phyloP scores from a whole-genome alignment of 2,113 vertebrate species.

The Ornithorhynchus anatinus region DNA sequence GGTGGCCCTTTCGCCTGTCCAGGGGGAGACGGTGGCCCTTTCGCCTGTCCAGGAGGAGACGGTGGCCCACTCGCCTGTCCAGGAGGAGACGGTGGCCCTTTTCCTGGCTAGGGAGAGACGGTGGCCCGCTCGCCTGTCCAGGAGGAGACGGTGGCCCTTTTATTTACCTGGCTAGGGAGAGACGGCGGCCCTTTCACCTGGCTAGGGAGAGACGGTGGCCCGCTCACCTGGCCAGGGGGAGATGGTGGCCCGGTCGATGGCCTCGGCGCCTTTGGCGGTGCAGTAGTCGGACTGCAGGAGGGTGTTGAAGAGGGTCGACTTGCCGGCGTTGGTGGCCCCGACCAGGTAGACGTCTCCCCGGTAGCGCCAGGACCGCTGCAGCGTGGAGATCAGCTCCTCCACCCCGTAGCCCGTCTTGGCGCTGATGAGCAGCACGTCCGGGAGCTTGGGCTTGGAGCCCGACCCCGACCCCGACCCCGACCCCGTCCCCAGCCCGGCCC shows the following conservation, averaged over 20 bases:
- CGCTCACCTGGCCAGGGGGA: conserved; percentile 88
- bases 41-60: too few relatives aligned
- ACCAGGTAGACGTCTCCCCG: conserved; percentile 89
- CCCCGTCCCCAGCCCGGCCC: conserved; percentile 34
- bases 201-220: too few relatives aligned
- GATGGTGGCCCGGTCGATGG: conserved; percentile 83
- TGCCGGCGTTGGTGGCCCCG: conserved; percentile 87
- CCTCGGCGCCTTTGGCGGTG: conserved; percentile 77
- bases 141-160: too few relatives aligned
- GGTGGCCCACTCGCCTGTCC: too few relatives aligned
- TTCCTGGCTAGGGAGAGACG: too few relatives aligned
- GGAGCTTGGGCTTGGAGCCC: neutral
- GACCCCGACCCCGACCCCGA: rapidly evolving
- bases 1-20: too few relatives aligned
- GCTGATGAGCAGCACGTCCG: conserved; percentile 85
- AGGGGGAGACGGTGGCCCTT: too few relatives aligned
- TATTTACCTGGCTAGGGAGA: too few relatives aligned
- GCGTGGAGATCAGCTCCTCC: conserved; percentile 80
- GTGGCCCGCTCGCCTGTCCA: too few relatives aligned
- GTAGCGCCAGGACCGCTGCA: conserved; percentile 87
- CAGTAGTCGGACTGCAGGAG: conserved; percentile 89
- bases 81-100: too few relatives aligned
- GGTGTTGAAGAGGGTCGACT: conserved; percentile 92
- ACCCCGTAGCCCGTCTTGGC: conserved; percentile 92
- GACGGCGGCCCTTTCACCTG: neutral